These are phyloP conservation scores for Peromyscus nudipes DNA, from an alignment of 2,797 vertebrate genomes.

Conservation along the genomic window DNA sequence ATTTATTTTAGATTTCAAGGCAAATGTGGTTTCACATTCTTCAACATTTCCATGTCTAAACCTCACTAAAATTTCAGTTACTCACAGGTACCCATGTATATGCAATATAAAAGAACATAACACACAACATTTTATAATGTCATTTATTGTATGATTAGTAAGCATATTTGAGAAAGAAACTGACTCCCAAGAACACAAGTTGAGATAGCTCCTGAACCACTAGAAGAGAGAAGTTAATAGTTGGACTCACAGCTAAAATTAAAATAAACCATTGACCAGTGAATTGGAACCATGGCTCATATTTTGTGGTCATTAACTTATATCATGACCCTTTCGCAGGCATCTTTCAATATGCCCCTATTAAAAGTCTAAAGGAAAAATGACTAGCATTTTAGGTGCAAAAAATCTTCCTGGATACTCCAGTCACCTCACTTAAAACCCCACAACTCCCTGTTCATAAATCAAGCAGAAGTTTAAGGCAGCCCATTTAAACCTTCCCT, in stretches of 20 bases:
- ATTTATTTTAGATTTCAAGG: conserved; percentile 35
- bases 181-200: neutral
- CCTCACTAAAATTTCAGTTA: conserved; percentile 19
- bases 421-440: neutral
- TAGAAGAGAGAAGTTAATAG: neutral
- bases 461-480: neutral
- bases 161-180: neutral
- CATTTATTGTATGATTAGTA: too few species aligned
- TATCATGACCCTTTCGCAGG: neutral
- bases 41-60: neutral
- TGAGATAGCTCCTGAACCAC: neutral
- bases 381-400: neutral
- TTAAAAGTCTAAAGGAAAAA: conserved; percentile 17
- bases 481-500: conserved; percentile 22
- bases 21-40: neutral
- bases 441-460: neutral
- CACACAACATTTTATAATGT: neutral
- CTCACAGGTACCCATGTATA: neutral
- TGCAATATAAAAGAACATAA: neutral
- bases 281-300: conserved; percentile 16
- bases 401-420: neutral
- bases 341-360: neutral
- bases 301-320: conserved; percentile 23
- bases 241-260: neutral
- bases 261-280: conserved; percentile 28